A percentile compares a stretch with the other conserved stretches of the same genome.
Evolutionary conservation across 1,140 invertebrate genomes (phyloP).

Genomic region (Cecropterus lyciades): DNA sequence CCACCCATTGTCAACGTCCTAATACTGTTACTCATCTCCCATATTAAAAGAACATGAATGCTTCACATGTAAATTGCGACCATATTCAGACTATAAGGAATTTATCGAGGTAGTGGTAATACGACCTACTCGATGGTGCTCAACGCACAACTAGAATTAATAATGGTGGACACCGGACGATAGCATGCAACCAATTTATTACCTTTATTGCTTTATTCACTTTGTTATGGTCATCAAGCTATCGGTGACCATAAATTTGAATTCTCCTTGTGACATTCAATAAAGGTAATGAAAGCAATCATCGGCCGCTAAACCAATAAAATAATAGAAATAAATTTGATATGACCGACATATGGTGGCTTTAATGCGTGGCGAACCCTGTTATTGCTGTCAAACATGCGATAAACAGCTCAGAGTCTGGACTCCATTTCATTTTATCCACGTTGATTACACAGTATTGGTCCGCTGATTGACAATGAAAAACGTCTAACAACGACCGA

Average conservation of each 20-base stretch:
- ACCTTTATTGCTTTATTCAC: constrained; percentile 76
- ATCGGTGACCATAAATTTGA: constrained; percentile 79
- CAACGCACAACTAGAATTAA: constrained; percentile 46
- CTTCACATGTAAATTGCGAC: constrained; percentile 32
- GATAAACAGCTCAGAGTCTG: constrained; percentile 75
- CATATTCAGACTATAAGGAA: constrained; percentile 32
- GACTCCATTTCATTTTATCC: constrained; percentile 75
- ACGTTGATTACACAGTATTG: constrained; percentile 82
- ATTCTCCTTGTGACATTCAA: constrained; percentile 79
- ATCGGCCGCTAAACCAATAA: constrained; percentile 77
- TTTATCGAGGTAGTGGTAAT: constrained; percentile 40
- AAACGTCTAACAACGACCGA: constrained; percentile 68
- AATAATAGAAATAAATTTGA: constrained; percentile 85
- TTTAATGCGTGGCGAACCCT: constrained; percentile 75
- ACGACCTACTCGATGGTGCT: constrained; percentile 39
- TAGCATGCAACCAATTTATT: constrained; percentile 75
- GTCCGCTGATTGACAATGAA: constrained; percentile 75
- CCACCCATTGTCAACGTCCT: constrained; percentile 68
- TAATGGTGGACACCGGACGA: constrained; percentile 50
- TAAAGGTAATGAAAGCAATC: constrained; percentile 82
- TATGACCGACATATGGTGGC: constrained; percentile 82
- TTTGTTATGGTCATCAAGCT: constrained; percentile 79
- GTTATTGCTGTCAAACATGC: constrained; percentile 84
- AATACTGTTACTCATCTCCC: constrained; percentile 64
- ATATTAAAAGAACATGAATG: constrained; percentile 36